Percentiles rank a stretch among this genome's conserved stretches.
Evolutionary conservation across 1,140 invertebrate species (phyloP).

Genomic region (Mamestra configurata): DNA sequence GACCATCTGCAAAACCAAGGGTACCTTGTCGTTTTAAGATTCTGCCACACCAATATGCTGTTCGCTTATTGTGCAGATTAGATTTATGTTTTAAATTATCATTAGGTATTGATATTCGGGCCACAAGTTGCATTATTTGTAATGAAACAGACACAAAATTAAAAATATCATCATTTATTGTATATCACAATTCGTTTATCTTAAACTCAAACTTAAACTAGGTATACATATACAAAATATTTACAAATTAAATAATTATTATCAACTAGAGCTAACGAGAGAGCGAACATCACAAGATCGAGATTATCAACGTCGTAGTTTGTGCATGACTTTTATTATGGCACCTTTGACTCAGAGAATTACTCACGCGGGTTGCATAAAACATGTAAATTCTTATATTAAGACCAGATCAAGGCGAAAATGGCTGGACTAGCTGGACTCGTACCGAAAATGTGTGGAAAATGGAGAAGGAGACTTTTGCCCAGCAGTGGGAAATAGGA

Average conservation of each 20-base stretch:
- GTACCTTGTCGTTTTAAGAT: too few species aligned
- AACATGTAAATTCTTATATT: too few species aligned
- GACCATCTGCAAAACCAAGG: too few species aligned
- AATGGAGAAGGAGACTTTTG: too few species aligned
- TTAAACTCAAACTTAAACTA: conserved; percentile 4
- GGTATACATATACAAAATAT: conserved; percentile 45
- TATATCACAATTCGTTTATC: conserved; percentile 34
- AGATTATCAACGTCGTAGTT: background rate
- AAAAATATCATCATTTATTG: conserved; percentile 42
- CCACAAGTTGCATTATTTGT: background rate
- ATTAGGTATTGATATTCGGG: too few species aligned
- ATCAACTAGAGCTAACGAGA: background rate
- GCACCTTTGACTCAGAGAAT: background rate
- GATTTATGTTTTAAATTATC: too few species aligned
- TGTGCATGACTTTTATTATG: background rate
- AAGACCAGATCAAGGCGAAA: background rate
- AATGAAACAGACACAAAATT: background rate
- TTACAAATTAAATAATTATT: conserved; percentile 25
- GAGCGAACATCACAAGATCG: background rate
- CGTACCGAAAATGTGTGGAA: too few species aligned
- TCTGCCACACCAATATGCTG: too few species aligned
- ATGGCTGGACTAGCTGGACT: too few species aligned
- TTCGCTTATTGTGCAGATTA: too few species aligned
- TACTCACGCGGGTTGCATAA: background rate
- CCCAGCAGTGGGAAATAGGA: too few species aligned